Base-by-base conservation (phyloP, 2,888 invertebrate genomes). In the Rhopalosiphum nymphaeae region DNA sequence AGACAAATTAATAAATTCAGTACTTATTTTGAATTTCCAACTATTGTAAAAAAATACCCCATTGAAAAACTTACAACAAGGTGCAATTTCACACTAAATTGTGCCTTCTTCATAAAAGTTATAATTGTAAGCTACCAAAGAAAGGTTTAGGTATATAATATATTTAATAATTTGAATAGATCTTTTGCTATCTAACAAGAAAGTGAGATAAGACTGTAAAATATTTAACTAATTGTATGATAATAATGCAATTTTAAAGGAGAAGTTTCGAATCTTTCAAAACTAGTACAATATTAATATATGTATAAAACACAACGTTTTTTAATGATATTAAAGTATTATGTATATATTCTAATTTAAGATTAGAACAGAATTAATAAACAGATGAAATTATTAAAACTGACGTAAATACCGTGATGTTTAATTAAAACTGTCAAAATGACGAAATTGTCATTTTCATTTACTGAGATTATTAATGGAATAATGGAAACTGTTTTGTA, bases 391-490 rank as follows among this genome's bases (percentile, higher is more conserved):
- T 87, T 87, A 87, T 87, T 87, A 87, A 87, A 53, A 87, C n/a
- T 21, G 9, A n/a, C 86, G 29, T 49, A 21, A 87, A 87, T 49
- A 21, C 13, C 36, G 10, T 21, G 49, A 87, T 49, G 25, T 87
- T 87, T 49, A 87, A 87, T 87, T 87, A 87, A 87, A 49, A 36
- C 87, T 49, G 49, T 53, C 87, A 49, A 36, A 87, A 49, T 87
- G 49, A 49, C 4, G 87, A 87, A 87, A 87, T 87, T 87, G 21
- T 87, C 49, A 42, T 87, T 87, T 49, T 87, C 21, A n/a, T 87
- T 49, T 16, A 87, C 29, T 0, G 49, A 16, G 21, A 87, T 49
- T 87, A 49, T 46, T 44, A n/a, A n/a, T n/a, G n/a, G n/a, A n/a
- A n/a, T 49, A 9, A 87, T 78, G 78, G 21, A 36, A 78, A 78